Evolutionary conservation across 2,888 invertebrate genomes (phyloP).

Genomic region (Drosophila emarginata): DNA sequence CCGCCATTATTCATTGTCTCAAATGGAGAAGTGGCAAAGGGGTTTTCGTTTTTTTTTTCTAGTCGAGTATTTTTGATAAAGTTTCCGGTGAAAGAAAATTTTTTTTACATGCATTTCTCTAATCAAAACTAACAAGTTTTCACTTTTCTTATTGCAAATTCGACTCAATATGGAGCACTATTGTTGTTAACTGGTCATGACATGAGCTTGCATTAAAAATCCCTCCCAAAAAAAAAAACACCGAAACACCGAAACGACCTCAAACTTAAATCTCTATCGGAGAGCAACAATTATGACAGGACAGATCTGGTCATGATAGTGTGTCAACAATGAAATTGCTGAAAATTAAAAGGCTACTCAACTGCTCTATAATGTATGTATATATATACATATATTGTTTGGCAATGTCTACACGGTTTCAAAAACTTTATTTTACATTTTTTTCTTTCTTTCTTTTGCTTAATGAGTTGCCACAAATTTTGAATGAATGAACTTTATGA

Average conservation of each 20-base stretch:
- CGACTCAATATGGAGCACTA: neutral
- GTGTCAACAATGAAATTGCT: constrained; percentile 79
- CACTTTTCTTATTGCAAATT: constrained; percentile 12
- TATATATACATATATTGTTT: neutral
- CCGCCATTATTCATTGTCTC: constrained; percentile 44
- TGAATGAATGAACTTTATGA: constrained; percentile 57
- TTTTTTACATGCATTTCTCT: constrained; percentile 17
- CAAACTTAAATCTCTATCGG: constrained; percentile 30
- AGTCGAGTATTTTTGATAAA: too few relatives aligned
- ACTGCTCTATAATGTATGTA: constrained; percentile 21
- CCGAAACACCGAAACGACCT: constrained; percentile 32
- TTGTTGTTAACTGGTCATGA: constrained; percentile 8
- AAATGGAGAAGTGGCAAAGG: constrained; percentile 8
- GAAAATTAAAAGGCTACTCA: constrained; percentile 41
- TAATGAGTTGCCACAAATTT: constrained; percentile 64
- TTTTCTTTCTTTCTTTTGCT: constrained; percentile 18
- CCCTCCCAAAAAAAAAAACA: neutral
- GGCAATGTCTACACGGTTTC: neutral
- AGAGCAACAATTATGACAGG: constrained; percentile 75
- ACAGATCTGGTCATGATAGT: constrained; percentile 65
- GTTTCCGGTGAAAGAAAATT: constrained; percentile 70
- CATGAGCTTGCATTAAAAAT: constrained; percentile 56
- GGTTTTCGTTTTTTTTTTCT: too few relatives aligned
- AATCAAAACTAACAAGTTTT: constrained; percentile 40
- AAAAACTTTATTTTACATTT: constrained; percentile 22